These are phyloP conservation scores for Mormyrus proboscirostris DNA, from an alignment of 2,797 vertebrate species.

Conservation along the genomic window DNA sequence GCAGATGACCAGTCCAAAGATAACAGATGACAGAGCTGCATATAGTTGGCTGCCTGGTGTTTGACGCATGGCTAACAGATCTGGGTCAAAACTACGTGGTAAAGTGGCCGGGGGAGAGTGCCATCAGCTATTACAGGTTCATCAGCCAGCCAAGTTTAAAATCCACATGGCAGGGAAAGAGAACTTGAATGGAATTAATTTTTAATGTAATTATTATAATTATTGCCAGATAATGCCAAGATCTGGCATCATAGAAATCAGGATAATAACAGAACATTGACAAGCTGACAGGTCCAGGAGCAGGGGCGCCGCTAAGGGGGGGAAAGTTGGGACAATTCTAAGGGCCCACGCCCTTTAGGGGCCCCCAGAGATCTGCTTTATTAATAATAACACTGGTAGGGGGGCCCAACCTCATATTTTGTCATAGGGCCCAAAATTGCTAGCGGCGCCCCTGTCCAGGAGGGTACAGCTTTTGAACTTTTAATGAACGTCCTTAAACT, in stretches of 20 bases:
- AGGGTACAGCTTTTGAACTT: background rate
- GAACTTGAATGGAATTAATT: background rate
- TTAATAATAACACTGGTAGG: too few species aligned
- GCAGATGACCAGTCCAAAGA: background rate
- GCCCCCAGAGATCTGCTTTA: too few species aligned
- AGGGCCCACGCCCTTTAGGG: too few species aligned
- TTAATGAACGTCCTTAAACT: background rate
- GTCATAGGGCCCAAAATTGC: too few species aligned
- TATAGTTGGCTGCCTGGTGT: background rate
- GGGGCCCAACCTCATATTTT: too few species aligned
- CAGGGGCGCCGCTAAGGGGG: too few species aligned
- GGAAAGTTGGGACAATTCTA: too few species aligned
- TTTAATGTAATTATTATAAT: background rate
- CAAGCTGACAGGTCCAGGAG: background rate
- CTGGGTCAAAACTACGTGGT: background rate
- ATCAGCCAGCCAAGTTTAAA: background rate
- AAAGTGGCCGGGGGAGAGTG: background rate
- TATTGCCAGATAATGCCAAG: background rate
- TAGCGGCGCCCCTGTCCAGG: background rate
- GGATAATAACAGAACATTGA: background rate
- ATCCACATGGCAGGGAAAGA: background rate
- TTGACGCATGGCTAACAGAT: background rate
- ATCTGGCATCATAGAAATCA: background rate
- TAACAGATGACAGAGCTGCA: constrained; percentile 11
- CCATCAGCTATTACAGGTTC: background rate